Evolutionary conservation across 2,113 vertebrate species (phyloP), one percentile per base, ranked within the genome.

Genomic region (Silurus glanis): DNA sequence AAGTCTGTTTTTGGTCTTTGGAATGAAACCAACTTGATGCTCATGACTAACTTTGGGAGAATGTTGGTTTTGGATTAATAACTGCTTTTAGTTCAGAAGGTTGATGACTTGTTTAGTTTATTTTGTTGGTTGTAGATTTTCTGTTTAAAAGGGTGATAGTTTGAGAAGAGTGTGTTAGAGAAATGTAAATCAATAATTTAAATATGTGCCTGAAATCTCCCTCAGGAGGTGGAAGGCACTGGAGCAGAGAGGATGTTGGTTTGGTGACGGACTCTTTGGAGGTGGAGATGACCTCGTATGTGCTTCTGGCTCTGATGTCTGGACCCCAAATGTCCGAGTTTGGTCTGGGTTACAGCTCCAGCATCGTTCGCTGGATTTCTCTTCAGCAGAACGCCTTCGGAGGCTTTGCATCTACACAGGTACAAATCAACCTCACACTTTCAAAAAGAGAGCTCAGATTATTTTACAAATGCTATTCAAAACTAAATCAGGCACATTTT

Each of bases 361-460:
- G 85, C 25, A 94, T 97, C n/a, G 94, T 96, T 28, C 93, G 89
- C 64, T 97, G 97, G 97, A 89, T 97, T 4, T 78, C 89, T 59
- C 91, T 89, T 74, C 95, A 97, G 82, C 96, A 97, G 93, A 97
- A 97, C 82, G 85, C 96, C 0, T 95, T 91, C 0, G 97, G 97
- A 4, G 96, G 97, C 1, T 98, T 96, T 92, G 92, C 95, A 2
- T 97, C 96, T 83, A 97, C 96, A 0, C 96, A 96, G 96, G 97
- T 98, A 87, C 79, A 61, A 47, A 80, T 2, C 12, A 58, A 13
- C 3, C 45, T 7, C 16, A 71, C 37, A 71, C n/a, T n/a, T 21
- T n/a, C 37, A 37, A 37, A 37, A 37, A 37, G 37, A 37, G 37
- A 37, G 37, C 37, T n/a, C n/a, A n/a, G n/a, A n/a, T n/a, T n/a